These are phyloP conservation scores for Chromis chromis DNA, from an alignment of 2,797 vertebrate species.

Conservation along the genomic window DNA sequence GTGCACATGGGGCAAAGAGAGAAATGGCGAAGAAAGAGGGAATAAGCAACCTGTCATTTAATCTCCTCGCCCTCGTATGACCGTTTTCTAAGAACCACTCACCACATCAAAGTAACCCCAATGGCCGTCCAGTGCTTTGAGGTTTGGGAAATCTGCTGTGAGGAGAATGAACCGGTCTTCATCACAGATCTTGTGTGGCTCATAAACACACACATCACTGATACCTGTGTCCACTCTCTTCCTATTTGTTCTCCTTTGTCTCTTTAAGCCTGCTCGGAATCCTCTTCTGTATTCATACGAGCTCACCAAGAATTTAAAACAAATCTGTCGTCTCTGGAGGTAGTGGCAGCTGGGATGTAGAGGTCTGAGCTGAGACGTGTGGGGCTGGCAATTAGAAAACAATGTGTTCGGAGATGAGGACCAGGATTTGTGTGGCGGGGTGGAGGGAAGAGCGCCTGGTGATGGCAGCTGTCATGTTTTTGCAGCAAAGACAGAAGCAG, in stretches of 20 bases:
- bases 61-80: constrained; percentile 39
- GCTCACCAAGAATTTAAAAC: constrained; percentile 66
- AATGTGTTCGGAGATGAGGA: constrained; percentile 61
- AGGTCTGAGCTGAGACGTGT: constrained; percentile 58
- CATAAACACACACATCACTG: constrained; percentile 5
- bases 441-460: constrained; percentile 34
- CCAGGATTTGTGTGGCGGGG: constrained; percentile 42
- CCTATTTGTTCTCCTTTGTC: constrained; percentile 35
- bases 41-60: constrained; percentile 53
- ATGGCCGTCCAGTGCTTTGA: constrained; percentile 10
- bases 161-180: constrained; percentile 29
- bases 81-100: constrained; percentile 31
- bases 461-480: constrained; percentile 79
- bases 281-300: constrained; percentile 55
- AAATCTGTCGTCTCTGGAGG: constrained; percentile 69
- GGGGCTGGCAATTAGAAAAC: constrained; percentile 75
- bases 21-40: constrained; percentile 35
- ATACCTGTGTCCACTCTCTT: constrained; percentile 32
- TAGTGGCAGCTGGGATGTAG: constrained; percentile 52
- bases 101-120: constrained; percentile 21
- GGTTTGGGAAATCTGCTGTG: constrained; percentile 13
- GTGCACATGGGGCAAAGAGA: constrained; percentile 20
- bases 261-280: constrained; percentile 31
- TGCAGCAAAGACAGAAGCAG: constrained; percentile 59
- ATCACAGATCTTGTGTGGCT: constrained; percentile 20